Evolutionary conservation across 1,140 invertebrate species (phyloP), one percentile per base, ranked within the genome.

Genomic region (Lanistes nyassanus): DNA sequence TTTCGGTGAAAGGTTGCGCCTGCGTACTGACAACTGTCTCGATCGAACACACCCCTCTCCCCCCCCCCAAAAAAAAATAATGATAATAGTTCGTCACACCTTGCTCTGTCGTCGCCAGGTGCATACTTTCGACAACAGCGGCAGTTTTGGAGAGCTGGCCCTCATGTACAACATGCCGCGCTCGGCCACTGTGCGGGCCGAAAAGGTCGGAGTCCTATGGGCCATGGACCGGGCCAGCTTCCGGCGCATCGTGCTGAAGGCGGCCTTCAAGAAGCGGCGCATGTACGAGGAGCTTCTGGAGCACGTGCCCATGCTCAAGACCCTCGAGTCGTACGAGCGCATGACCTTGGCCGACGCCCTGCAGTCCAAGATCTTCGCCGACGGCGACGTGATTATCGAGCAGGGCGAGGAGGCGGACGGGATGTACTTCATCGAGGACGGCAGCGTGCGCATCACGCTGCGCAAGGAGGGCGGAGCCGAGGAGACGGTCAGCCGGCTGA

Each of bases 81-180:
- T n/a, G n/a, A n/a, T n/a, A n/a, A n/a, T n/a, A n/a, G n/a, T n/a
- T n/a, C n/a, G n/a, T n/a, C n/a, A n/a, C n/a, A n/a, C n/a, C n/a
- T n/a, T n/a, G n/a, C n/a, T n/a, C n/a, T n/a, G n/a, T n/a, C n/a
- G n/a, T n/a, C n/a, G n/a, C 9, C 42, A 81, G 68, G 83, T 89
- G 3, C 86, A 87, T 75, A 81, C 80, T 60, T 89, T 89, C 77
- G 85, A 85, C 39, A 85, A 87, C 76, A 83, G 76, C 31, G 87
- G 87, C 9, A 86, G 95, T 87, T 99, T 98, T 88, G 97, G 97
- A 58, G 97, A 99, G 91, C 90, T 98, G 82, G 97, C 97, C 62
- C 92, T 99, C 36, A 93, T 99, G 90, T 99, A 99, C 91, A 98
- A 98, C 89, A 96, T 97, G 95, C 97, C 97, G 16, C 92, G 97